Evolutionary conservation across 1,140 invertebrate genomes (phyloP), one percentile per base, ranked within the genome.

Genomic region (Aporrectodea caliginosa): DNA sequence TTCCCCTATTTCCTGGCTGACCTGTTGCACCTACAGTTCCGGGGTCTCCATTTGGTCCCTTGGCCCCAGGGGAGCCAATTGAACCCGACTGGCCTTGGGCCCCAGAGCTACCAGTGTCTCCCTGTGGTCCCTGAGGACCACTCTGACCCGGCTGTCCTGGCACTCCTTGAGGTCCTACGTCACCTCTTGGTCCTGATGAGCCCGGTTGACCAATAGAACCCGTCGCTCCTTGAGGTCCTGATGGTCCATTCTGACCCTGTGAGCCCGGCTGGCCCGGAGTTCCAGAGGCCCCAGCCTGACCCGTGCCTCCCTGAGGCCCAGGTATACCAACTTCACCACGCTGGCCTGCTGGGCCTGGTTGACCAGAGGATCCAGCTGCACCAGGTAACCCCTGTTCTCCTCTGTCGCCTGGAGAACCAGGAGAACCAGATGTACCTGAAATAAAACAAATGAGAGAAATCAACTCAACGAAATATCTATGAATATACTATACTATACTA

Each of bases 1-100:
- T 90, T 90, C 83, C 78, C 92, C 35, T 34, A 31, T 58, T 35
- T 43, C 79, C 79, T 32, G 30, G 43, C 32, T 69, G 76, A 58
- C 76, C 76, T n/a, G 68, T 35, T 30, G 76, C 32, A 29, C 76
- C 76, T 72, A 31, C 30, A 16, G 58, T 22, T 35, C 76, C 76
- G 22, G 31, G 27, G 16, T 30, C n/a, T 29, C 78, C 78, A 2
- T 74, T 74, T 27, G 73, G 73, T 58, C 78, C 78, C 69, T 27
- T 22, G 30, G 30, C n/a, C 32, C 78, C 78, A n/a, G 73, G 30
- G 16, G 31, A 31, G 16, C 78, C 78, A 16, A 16, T 16, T 22
- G 73, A 27, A 1, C 78, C 78, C 33, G 69, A 16, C 31, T 43
- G 34, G 1, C 78, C 78, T 29, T 29, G n/a, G 16, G 35, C 16